These are phyloP conservation scores for Cryptophagus acutangulus DNA, from an alignment of 2,888 invertebrate genomes.

Conservation along the genomic window DNA sequence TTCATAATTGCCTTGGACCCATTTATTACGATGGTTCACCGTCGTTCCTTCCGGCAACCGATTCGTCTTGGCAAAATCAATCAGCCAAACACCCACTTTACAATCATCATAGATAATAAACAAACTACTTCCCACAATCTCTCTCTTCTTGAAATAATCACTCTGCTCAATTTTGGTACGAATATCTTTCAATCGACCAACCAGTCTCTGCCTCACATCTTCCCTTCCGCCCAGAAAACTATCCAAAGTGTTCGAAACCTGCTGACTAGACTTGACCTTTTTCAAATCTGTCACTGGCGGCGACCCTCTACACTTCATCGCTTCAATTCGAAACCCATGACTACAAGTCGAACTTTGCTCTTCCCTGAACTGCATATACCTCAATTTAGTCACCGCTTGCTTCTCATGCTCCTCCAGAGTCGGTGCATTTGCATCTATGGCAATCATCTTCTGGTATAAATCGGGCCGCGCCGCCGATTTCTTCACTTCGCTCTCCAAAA, in stretches of 20 bases:
- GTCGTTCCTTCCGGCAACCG: conserved; percentile 62
- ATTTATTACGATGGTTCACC: conserved; percentile 74
- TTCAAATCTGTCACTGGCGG: conserved; percentile 84
- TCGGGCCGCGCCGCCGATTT: conserved; percentile 80
- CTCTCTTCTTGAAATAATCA: conserved; percentile 78
- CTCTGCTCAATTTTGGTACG: conserved; percentile 76
- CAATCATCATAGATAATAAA: conserved; percentile 88
- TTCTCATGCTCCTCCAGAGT: conserved; percentile 74
- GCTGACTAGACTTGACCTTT: conserved; percentile 72
- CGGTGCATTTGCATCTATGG: conserved; percentile 82
- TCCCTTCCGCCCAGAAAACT: conserved; percentile 66
- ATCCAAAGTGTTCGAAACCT: conserved; percentile 69
- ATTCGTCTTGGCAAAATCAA: conserved; percentile 94
- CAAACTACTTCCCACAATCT: conserved; percentile 91
- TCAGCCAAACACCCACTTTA: conserved; percentile 90
- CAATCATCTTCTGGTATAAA: conserved; percentile 93
- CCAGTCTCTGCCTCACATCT: conserved; percentile 62
- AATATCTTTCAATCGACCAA: conserved; percentile 72
- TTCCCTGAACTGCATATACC: conserved; percentile 96
- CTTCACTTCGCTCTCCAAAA: conserved; percentile 90
- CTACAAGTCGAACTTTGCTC: conserved; percentile 87
- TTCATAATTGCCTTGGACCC: conserved; percentile 94
- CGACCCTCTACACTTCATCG: conserved; percentile 79
- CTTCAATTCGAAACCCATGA: conserved; percentile 94
- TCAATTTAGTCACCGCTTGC: conserved; percentile 87